phyloP scores from a whole-genome alignment of 2,888 invertebrate genomes.

The Meloe dianella region DNA sequence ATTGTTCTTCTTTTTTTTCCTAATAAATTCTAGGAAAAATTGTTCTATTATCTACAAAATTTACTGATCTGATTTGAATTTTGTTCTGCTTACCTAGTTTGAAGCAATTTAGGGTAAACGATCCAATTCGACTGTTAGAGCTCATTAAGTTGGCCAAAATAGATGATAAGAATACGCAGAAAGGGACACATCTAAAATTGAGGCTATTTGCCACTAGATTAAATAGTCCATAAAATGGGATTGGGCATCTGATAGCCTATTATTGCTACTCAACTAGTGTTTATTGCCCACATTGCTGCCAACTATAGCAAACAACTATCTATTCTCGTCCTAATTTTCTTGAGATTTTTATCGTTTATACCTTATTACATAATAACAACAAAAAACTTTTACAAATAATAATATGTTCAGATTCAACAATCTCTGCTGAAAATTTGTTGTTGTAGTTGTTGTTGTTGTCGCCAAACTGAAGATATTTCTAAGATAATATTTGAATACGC shows the following conservation, averaged over 20 bases:
- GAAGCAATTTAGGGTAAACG: not conserved
- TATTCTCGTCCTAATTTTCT: not conserved
- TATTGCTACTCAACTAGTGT: constrained; percentile 5
- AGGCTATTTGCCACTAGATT: constrained; percentile 2
- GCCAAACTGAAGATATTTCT: not conserved
- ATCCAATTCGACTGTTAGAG: not conserved
- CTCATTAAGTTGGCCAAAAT: not conserved
- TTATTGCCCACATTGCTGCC: not conserved
- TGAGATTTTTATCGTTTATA: not conserved
- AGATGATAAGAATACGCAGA: constrained; percentile 7
- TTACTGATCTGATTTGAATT: not conserved
- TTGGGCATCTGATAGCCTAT: constrained; percentile 4
- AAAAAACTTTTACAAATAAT: not conserved
- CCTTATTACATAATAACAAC: not conserved
- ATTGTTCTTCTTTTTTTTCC: too few species aligned
- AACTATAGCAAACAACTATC: not conserved
- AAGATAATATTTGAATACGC: constrained; percentile 25
- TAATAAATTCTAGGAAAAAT: not conserved
- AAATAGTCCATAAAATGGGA: constrained; percentile 7
- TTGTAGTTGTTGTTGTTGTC: not conserved
- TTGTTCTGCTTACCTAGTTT: not conserved
- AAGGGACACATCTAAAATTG: constrained; percentile 1
- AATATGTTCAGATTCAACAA: not conserved
- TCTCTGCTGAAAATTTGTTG: not conserved
- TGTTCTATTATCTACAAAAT: not conserved